Base-by-base conservation (phyloP, 2,113 vertebrate genomes). In the Toxotes jaculatrix region DNA sequence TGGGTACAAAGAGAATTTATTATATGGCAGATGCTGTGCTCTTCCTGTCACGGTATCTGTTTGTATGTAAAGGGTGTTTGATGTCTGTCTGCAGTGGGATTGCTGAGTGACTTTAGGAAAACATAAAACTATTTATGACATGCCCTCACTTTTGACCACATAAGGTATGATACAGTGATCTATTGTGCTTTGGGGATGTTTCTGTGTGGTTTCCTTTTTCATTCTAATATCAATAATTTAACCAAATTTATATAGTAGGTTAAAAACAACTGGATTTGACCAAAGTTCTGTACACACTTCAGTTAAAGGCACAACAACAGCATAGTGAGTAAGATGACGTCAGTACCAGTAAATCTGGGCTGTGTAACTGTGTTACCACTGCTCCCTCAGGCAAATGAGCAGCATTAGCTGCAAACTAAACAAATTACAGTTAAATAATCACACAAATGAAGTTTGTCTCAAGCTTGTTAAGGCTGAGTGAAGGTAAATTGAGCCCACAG, bases 1-100 rank as follows among this genome's bases (percentile, higher is more conserved):
- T 74, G 5, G 42, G 66, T 59, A 51, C 64, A 34, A 16, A 55
- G 67, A 70, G 23, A 75, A 87, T 87, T 71, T 81, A 87, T 19
- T 67, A 79, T 61, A 19, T 55, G 74, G 63, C 84, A 87, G 68
- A 84, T 82, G 84, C 71, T 61, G 17, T 47, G 49, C 62, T 74
- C 70, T 65, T 74, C 17, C 47, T 23, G 17, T 63, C 38, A 36
- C 21, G 1, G 34, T 11, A 8, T 63, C 4, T 71, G 31, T 40
- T 0, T 57, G 23, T 9, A 51, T 83, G 79, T 31, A n/a, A 79
- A 61, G 67, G 47, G 78, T 82, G 75, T 55, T 47, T 43, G 43
- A 53, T n/a, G 56, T 61, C 43, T 74, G 85, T 82, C 66, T 70
- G 55, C 73, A 34, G 63, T 3, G 7, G 74, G 76, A 56, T 72